A percentile compares a stretch with the other conserved stretches of the same genome.
phyloP scores from a whole-genome alignment of 2,888 invertebrate species.

The Eustalomyia histrio region DNA sequence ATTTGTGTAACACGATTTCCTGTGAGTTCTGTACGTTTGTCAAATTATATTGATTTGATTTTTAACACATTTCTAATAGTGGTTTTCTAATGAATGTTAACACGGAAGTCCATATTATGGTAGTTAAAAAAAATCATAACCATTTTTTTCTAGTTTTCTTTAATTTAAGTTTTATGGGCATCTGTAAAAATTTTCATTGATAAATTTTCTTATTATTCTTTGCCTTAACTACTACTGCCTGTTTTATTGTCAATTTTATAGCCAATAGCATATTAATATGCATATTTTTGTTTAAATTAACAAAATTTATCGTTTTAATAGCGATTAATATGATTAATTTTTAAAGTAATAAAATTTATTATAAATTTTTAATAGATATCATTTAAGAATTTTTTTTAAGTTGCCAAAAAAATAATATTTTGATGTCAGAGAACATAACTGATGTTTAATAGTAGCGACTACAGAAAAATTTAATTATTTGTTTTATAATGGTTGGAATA shows the following conservation, averaged over 20 bases:
- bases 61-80: constrained; percentile 56
- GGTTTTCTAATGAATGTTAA: constrained; percentile 14
- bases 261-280: background rate
- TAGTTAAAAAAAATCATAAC: background rate
- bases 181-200: constrained; percentile 26
- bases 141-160: constrained; percentile 4
- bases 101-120: constrained; percentile 53
- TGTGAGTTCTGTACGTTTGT: constrained; percentile 45
- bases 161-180: constrained; percentile 3
- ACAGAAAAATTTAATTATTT: too few species aligned
- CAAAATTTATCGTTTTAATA: background rate
- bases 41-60: constrained; percentile 47
- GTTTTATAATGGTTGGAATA: too few species aligned
- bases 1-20: constrained; percentile 64
- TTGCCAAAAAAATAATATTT: too few species aligned
- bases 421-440: too few species aligned
- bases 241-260: constrained; percentile 15
- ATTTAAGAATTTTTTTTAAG: too few species aligned
- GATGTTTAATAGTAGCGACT: too few species aligned
- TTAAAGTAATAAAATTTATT: too few species aligned
- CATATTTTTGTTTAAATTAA: background rate
- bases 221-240: background rate
- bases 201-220: constrained; percentile 18
- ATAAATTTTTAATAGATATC: too few species aligned
- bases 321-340: background rate